Percentiles rank a stretch among this genome's conserved stretches.
Evolutionary conservation across 2,797 vertebrate species (phyloP).

Genomic region (Muscicapa comitata): DNA sequence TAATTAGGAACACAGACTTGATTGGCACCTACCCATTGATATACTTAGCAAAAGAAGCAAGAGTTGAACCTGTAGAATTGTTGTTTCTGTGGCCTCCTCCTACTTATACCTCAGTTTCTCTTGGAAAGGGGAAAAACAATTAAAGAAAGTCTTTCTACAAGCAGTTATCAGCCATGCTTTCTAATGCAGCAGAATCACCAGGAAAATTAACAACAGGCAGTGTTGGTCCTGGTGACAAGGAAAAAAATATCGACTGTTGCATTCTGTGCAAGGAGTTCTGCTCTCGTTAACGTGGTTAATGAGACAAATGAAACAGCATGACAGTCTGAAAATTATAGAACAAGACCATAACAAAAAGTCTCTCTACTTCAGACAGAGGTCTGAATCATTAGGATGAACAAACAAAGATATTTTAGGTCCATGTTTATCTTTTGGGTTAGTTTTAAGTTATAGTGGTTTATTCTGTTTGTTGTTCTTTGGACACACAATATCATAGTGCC

Average conservation of each 20-base stretch:
- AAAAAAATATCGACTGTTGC: neutral
- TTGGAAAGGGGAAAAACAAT: neutral
- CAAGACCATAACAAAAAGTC: rapidly evolving
- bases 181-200: neutral
- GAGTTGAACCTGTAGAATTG: neutral
- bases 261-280: neutral
- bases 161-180: neutral
- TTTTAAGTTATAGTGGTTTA: neutral
- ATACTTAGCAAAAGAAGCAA: neutral
- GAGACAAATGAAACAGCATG: neutral
- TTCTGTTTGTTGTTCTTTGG: neutral
- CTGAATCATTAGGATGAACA: neutral
- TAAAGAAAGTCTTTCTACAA: neutral
- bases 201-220: neutral
- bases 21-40: neutral
- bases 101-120: neutral
- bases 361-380: neutral
- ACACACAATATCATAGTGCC: neutral
- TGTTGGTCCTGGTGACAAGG: neutral
- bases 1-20: neutral
- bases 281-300: neutral
- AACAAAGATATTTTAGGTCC: neutral
- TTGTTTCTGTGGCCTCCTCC: neutral
- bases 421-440: neutral
- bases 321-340: neutral